Conservation (phyloP, 2,113 vertebrate genomes). For the Psittacula cyanocephala region DNA sequence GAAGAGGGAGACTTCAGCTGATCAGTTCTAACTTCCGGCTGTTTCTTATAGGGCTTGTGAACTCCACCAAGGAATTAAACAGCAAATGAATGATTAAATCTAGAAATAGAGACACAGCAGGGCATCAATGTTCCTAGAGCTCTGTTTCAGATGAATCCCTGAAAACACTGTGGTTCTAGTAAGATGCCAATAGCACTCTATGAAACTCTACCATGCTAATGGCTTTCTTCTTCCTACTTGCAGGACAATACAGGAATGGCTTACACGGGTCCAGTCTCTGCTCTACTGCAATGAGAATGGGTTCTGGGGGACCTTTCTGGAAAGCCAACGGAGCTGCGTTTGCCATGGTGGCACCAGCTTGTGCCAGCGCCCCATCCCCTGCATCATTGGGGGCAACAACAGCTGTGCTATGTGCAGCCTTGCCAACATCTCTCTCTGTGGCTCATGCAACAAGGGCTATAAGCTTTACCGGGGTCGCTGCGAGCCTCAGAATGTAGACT, state of each 20-base stretch:
- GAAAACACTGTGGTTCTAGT: not conserved
- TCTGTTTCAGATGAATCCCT: not conserved
- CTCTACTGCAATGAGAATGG: conserved; percentile 99
- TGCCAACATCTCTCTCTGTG: conserved; percentile 97
- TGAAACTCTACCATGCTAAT: not conserved
- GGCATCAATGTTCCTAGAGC: not conserved
- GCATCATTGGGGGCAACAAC: conserved; percentile 97
- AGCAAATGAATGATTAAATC: not conserved
- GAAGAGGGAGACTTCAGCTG: not conserved
- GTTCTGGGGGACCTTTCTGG: conserved; percentile 97
- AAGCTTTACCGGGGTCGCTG: conserved; percentile 97
- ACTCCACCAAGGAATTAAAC: not conserved
- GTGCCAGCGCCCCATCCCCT: conserved; percentile 96
- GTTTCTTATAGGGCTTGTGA: conserved; percentile 3
- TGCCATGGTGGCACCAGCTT: conserved; percentile 93
- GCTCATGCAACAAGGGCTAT: conserved; percentile 99
- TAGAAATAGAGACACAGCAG: not conserved
- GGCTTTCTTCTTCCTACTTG: not conserved
- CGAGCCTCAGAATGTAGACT: conserved; percentile 98
- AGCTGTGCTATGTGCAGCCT: conserved; percentile 99
- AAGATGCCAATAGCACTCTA: not conserved
- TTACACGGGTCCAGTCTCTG: conserved; percentile 95
- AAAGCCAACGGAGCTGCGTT: conserved; percentile 95
- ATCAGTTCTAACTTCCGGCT: not conserved
- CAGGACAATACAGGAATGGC: conserved; percentile 98